Evolutionary conservation across 2,113 vertebrate genomes (phyloP), one percentile per base, ranked within the genome.

Genomic region (Larimichthys polyactis): DNA sequence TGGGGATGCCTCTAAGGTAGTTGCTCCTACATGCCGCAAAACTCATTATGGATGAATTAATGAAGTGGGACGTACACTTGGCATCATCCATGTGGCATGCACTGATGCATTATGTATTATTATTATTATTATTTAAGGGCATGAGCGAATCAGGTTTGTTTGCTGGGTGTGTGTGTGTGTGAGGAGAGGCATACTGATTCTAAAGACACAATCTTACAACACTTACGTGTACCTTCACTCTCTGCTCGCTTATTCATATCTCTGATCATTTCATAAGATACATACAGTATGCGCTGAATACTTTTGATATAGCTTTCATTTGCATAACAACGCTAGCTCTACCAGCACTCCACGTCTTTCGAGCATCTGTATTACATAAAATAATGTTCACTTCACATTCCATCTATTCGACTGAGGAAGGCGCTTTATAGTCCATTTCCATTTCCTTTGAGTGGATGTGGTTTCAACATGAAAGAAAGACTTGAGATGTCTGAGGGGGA

Each of bases 11-110:
- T 92, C 87, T 87, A 79, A 93, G 92, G 90, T 93, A 90, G 91
- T 62, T 85, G 87, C 89, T 92, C 90, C 91, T 83, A 91, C 92
- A 91, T 83, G 89, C 90, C 77, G 87, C 91, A 91, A 86, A 92
- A 91, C 93, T 94, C 93, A 94, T 94, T 94, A 94, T 92, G 92
- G 92, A 84, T 92, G 92, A 94, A 93, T 93, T 93, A 94, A 94
- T 94, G 92, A 93, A 92, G 91, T 87, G 89, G 92, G 92, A 90
- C 84, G 90, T 90, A 76, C 91, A 84, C 82, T 92, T 91, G 90
- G 90, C 90, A 87, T 88, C 90, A 90, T 90, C 85, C 87, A 71
- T 90, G 81, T 91, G 91, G 84, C 88, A 84, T 83, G 82, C 81
- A 75, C 87, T 89, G 79, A 93, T 93, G 92, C 92, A 94, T 94